Conservation (phyloP, 2,888 invertebrate genomes). For the Deilephila porcellus region DNA sequence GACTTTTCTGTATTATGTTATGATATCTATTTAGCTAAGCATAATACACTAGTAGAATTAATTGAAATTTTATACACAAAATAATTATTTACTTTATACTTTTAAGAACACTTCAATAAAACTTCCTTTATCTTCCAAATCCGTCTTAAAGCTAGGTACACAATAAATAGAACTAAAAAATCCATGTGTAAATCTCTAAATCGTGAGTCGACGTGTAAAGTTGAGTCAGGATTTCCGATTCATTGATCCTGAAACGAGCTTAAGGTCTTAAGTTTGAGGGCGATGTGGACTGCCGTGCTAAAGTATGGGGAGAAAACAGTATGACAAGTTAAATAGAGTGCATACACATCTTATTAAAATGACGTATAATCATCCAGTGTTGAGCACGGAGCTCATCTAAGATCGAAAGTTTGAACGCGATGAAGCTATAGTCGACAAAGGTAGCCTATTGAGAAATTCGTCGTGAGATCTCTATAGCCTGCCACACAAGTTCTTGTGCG, state of each 20-base stretch:
- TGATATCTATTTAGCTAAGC: too few species aligned
- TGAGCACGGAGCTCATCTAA: too few species aligned
- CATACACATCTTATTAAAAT: too few species aligned
- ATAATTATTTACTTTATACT: background rate
- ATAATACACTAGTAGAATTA: too few species aligned
- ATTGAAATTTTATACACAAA: too few species aligned
- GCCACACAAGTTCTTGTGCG: too few species aligned
- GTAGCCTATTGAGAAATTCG: too few species aligned
- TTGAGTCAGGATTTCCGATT: constrained; percentile 28
- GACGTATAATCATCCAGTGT: too few species aligned
- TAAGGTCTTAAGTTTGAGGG: constrained; percentile 23
- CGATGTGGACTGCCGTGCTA: background rate
- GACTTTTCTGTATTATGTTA: too few species aligned
- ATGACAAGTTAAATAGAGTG: background rate
- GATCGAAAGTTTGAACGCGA: too few species aligned
- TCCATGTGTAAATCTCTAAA: background rate
- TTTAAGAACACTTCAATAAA: background rate
- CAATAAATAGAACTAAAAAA: background rate
- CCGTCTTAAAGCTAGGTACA: background rate
- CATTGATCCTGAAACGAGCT: constrained; percentile 27
- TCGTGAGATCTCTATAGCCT: too few species aligned
- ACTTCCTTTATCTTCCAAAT: background rate
- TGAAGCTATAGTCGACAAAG: too few species aligned
- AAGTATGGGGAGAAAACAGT: background rate
- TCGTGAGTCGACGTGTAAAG: background rate